Conservation (phyloP, 2,113 vertebrate genomes). For the Melanostigma gelatinosum region DNA sequence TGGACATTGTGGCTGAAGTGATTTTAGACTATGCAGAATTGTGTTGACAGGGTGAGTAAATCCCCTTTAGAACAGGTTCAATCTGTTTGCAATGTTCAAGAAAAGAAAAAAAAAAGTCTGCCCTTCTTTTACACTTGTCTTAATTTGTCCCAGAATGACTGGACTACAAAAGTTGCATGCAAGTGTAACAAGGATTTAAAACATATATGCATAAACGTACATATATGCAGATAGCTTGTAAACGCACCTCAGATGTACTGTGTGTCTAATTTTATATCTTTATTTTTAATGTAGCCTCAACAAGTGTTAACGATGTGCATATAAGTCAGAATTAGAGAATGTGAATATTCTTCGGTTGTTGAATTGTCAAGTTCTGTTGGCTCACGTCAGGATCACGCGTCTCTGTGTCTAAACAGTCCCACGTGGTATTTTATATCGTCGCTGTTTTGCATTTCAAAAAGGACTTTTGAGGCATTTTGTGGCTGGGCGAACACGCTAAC, state of each 20-base stretch:
- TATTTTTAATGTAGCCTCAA: conserved; percentile 45
- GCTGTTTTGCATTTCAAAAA: conserved; percentile 63
- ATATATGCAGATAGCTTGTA: conserved; percentile 48
- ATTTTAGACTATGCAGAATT: conserved; percentile 74
- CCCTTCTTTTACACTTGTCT: conserved; percentile 39
- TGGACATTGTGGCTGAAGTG: conserved; percentile 49
- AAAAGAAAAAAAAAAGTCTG: background rate
- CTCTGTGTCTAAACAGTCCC: conserved; percentile 19
- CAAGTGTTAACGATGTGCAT: conserved; percentile 20
- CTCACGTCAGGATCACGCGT: conserved; percentile 21
- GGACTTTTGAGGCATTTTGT: conserved; percentile 32
- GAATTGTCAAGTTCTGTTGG: conserved; percentile 9
- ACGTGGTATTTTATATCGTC: conserved; percentile 33
- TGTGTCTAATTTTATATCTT: conserved; percentile 61
- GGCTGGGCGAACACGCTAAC: conserved; percentile 31
- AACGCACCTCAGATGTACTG: conserved; percentile 61
- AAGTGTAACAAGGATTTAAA: conserved; percentile 46
- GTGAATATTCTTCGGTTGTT: conserved; percentile 26
- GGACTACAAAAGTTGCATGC: conserved; percentile 58
- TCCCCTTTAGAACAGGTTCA: conserved; percentile 18
- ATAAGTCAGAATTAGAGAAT: conserved; percentile 39
- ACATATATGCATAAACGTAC: conserved; percentile 45
- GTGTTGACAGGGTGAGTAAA: conserved; percentile 25
- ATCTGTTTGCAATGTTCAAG: conserved; percentile 21
- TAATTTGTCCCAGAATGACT: conserved; percentile 30